Percentiles rank a stretch among this genome's conserved stretches.
phyloP scores from a whole-genome alignment of 2,888 invertebrate species.

The Tachina lurida region DNA sequence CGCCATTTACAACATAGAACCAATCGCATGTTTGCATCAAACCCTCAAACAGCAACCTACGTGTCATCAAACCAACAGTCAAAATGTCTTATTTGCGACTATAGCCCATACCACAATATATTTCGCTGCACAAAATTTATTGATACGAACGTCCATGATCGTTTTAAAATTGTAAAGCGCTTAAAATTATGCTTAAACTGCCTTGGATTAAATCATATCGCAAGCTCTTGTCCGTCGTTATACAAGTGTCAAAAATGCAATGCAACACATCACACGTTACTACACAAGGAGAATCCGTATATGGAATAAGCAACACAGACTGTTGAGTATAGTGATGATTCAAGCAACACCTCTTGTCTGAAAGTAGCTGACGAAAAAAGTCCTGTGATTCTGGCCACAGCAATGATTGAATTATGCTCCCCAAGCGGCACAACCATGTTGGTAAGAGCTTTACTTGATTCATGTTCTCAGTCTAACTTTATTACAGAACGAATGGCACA shows the following conservation, averaged over 20 bases:
- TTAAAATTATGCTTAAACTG: slow-evolving; percentile 29
- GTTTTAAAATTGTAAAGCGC: slow-evolving; percentile 3
- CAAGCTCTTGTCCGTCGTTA: slow-evolving; percentile 12
- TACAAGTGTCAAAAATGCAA: slow-evolving; percentile 31
- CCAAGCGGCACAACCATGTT: slow-evolving; percentile 9
- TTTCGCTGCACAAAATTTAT: slow-evolving; percentile 19
- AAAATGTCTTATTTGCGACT: slow-evolving; percentile 18
- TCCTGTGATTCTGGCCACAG: slow-evolving; percentile 46
- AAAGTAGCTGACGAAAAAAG: background rate
- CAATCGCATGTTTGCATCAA: background rate
- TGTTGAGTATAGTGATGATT: background rate
- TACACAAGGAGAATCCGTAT: background rate
- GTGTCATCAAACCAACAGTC: slow-evolving; percentile 3
- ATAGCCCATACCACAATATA: slow-evolving; percentile 4
- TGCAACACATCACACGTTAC: slow-evolving; percentile 22
- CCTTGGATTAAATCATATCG: slow-evolving; percentile 7
- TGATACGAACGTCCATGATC: slow-evolving; percentile 1
- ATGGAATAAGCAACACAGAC: background rate
- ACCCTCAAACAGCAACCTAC: background rate
- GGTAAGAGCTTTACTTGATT: slow-evolving; percentile 47
- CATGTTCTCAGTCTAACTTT: slow-evolving; percentile 48
- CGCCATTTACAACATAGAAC: background rate
- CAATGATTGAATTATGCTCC: slow-evolving; percentile 30
- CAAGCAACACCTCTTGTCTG: background rate
- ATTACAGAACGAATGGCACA: slow-evolving; percentile 53